Conservation (phyloP, 2,888 invertebrate species). For the Apamea sordens region DNA sequence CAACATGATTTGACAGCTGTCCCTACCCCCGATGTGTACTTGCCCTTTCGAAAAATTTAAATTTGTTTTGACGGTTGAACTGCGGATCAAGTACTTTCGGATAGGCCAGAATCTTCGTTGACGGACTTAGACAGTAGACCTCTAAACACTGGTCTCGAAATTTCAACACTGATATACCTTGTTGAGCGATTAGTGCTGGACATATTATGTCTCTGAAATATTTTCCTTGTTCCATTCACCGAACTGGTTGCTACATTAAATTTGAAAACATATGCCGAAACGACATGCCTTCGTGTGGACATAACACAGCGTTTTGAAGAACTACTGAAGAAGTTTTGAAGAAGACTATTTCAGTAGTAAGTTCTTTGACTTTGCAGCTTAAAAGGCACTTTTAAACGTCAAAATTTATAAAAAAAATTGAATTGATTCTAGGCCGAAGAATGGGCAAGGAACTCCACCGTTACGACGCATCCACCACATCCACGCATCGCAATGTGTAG, state of each 20-base stretch:
- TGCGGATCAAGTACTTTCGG: no score
- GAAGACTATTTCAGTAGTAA: neutral
- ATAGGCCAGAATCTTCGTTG: no score
- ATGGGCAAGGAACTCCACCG: no score
- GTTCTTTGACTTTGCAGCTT: neutral
- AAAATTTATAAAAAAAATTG: no score
- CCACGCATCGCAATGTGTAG: neutral
- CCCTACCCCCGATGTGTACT: no score
- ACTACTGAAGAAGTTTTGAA: no score
- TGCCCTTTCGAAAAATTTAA: no score
- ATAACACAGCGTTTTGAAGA: neutral
- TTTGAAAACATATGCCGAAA: neutral
- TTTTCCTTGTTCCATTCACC: slow-evolving; percentile 19
- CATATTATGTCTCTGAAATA: neutral
- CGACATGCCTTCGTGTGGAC: neutral
- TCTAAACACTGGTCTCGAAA: neutral
- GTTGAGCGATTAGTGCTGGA: neutral
- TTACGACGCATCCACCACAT: no score
- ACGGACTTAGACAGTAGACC: neutral
- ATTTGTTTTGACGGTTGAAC: no score
- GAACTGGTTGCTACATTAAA: slow-evolving; percentile 23
- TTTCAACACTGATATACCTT: neutral
- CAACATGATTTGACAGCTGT: no score
- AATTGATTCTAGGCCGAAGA: no score
- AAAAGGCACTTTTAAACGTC: no score